phyloP scores from a whole-genome alignment of 1,140 invertebrate species.

The Bathynomus jamesi region DNA sequence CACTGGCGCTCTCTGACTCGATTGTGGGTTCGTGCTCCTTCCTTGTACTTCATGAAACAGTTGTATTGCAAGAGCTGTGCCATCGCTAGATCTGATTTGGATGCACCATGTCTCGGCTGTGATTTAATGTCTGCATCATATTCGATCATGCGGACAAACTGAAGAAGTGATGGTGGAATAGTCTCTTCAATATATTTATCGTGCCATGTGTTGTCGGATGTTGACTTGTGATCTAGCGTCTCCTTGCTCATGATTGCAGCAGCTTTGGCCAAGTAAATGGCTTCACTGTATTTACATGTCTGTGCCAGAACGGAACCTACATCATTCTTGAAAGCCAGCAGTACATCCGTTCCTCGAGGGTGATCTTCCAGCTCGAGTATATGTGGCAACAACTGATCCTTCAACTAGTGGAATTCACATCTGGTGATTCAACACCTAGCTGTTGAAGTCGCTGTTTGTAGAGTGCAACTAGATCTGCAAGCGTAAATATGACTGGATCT shows the following conservation, averaged over 20 bases:
- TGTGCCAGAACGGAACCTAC: not conserved
- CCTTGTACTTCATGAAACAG: slow-evolving; percentile 27
- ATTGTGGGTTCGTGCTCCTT: slow-evolving; percentile 22
- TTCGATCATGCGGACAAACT: not conserved
- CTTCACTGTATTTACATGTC: not conserved
- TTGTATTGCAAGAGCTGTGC: too few species aligned
- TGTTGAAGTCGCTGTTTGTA: too few species aligned
- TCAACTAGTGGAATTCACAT: slow-evolving; percentile 16
- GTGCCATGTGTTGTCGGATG: not conserved
- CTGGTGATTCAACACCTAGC: slow-evolving; percentile 5
- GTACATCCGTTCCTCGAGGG: slow-evolving; percentile 3
- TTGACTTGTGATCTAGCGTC: not conserved
- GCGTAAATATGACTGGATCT: too few species aligned
- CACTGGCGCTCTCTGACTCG: slow-evolving; percentile 19
- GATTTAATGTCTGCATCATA: slow-evolving; percentile 7
- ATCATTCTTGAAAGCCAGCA: slow-evolving; percentile 14
- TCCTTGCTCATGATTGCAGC: not conserved
- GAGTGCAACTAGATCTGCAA: not conserved
- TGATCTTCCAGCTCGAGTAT: slow-evolving; percentile 3
- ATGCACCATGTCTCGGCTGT: too few species aligned
- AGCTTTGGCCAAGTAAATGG: slow-evolving; percentile 5
- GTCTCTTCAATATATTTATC: too few species aligned
- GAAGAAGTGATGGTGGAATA: not conserved
- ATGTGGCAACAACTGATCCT: not conserved
- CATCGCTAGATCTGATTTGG: too few species aligned